A percentile compares a stretch with the other conserved stretches of the same genome.
phyloP scores from a whole-genome alignment of 2,888 invertebrate genomes.

The Sturmia bella region DNA sequence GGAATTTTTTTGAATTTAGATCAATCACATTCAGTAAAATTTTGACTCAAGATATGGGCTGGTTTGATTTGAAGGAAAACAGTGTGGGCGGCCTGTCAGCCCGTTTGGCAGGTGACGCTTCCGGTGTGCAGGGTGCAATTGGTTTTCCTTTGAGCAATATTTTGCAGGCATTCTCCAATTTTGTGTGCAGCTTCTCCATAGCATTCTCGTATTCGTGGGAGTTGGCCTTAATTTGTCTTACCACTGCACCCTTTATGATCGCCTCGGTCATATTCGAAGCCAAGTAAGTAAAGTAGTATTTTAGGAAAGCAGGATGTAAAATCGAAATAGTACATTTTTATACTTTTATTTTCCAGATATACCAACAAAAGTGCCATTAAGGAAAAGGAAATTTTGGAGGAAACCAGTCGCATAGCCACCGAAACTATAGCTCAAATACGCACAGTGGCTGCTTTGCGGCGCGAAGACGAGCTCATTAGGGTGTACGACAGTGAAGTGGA shows the following conservation, averaged over 20 bases:
- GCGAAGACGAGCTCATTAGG: slow-evolving; percentile 84
- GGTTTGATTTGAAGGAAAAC: slow-evolving; percentile 86
- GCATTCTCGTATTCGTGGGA: slow-evolving; percentile 87
- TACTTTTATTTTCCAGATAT: slow-evolving; percentile 78
- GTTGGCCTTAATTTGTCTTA: slow-evolving; percentile 86
- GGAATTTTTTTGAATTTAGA: slow-evolving; percentile 75
- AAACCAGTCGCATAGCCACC: slow-evolving; percentile 87
- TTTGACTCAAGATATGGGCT: slow-evolving; percentile 87
- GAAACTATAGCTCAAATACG: slow-evolving; percentile 89
- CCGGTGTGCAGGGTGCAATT: slow-evolving; percentile 88
- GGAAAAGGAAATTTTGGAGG: slow-evolving; percentile 86
- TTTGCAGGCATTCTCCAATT: slow-evolving; percentile 86
- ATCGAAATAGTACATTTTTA: neutral
- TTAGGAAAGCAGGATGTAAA: neutral
- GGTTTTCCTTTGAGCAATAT: slow-evolving; percentile 87
- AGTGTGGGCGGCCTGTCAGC: slow-evolving; percentile 88
- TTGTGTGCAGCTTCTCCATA: slow-evolving; percentile 85
- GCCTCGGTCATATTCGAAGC: slow-evolving; percentile 87
- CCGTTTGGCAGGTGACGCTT: slow-evolving; percentile 87
- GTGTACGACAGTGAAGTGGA: slow-evolving; percentile 84
- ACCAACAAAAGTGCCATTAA: slow-evolving; percentile 84
- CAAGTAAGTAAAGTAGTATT: slow-evolving; percentile 74
- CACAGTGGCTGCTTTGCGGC: slow-evolving; percentile 86
- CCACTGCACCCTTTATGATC: slow-evolving; percentile 87
- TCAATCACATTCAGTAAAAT: slow-evolving; percentile 85